These are phyloP conservation scores for Phoxinus phoxinus DNA, from an alignment of 2,113 vertebrate species.

Conservation along the genomic window DNA sequence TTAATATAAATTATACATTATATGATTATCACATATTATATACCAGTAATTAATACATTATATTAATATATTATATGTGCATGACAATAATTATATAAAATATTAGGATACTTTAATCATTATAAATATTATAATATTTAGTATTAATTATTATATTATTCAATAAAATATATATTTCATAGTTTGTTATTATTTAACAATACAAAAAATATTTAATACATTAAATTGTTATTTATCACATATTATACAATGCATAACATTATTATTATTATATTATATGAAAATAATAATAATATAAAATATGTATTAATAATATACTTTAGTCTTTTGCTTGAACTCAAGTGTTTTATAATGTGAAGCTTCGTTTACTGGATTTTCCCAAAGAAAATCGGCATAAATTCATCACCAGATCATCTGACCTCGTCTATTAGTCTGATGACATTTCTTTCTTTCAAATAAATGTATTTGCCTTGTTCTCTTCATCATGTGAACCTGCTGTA, in stretches of 20 bases:
- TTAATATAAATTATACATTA: background rate
- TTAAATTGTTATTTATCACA: too few relatives aligned
- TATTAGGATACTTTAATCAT: background rate
- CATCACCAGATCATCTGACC: background rate
- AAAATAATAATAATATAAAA: too few relatives aligned
- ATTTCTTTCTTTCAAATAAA: background rate
- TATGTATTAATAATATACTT: background rate
- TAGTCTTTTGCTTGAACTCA: background rate
- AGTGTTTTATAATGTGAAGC: background rate
- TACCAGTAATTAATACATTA: background rate
- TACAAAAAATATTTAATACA: background rate
- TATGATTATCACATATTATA: too few relatives aligned
- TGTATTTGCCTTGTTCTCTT: too few relatives aligned
- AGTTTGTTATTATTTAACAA: background rate
- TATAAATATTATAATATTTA: background rate
- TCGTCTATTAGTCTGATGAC: background rate
- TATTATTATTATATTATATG: too few relatives aligned
- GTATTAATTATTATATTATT: background rate
- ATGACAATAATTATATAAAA: background rate
- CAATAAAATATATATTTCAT: background rate
- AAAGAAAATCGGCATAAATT: background rate
- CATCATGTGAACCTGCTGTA: background rate
- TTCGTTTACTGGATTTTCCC: background rate
- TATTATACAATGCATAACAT: too few relatives aligned
- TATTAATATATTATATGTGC: too few relatives aligned